Evolutionary conservation across 1,140 invertebrate genomes (phyloP).

Genomic region (Drosophila kepulauana): DNA sequence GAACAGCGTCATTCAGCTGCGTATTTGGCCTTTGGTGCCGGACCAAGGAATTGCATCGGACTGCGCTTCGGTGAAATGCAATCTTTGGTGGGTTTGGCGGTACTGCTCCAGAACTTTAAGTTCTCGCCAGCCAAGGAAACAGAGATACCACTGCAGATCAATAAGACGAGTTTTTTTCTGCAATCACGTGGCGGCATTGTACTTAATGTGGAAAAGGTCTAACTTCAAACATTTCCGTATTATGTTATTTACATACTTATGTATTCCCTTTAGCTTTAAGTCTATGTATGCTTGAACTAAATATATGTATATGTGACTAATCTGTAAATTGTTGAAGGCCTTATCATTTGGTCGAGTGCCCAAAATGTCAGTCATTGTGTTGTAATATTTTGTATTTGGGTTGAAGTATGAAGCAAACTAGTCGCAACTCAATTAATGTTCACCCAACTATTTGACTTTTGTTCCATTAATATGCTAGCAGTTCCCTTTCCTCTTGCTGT

Average conservation of each 20-base stretch:
- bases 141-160: slow-evolving; percentile 82
- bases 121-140: slow-evolving; percentile 80
- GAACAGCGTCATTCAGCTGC: slow-evolving; percentile 86
- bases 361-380: slow-evolving; percentile 21
- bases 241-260: too few species aligned
- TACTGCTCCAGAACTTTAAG: slow-evolving; percentile 73
- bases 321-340: background rate
- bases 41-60: slow-evolving; percentile 88
- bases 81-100: slow-evolving; percentile 54
- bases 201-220: slow-evolving; percentile 44
- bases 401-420: background rate
- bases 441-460: slow-evolving; percentile 24
- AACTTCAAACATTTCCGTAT: too few species aligned
- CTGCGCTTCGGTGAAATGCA: slow-evolving; percentile 70
- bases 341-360: slow-evolving; percentile 1
- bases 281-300: background rate
- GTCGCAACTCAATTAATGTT: background rate
- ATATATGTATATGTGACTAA: background rate
- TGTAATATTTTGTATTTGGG: slow-evolving; percentile 8
- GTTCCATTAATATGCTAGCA: slow-evolving; percentile 35
- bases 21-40: slow-evolving; percentile 90
- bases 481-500: slow-evolving; percentile 3
- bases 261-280: too few species aligned
- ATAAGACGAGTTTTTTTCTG: slow-evolving; percentile 82
- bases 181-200: slow-evolving; percentile 78